phyloP scores from a whole-genome alignment of 92 coral and sea anemone genomes.

The Heteractis magnifica region DNA sequence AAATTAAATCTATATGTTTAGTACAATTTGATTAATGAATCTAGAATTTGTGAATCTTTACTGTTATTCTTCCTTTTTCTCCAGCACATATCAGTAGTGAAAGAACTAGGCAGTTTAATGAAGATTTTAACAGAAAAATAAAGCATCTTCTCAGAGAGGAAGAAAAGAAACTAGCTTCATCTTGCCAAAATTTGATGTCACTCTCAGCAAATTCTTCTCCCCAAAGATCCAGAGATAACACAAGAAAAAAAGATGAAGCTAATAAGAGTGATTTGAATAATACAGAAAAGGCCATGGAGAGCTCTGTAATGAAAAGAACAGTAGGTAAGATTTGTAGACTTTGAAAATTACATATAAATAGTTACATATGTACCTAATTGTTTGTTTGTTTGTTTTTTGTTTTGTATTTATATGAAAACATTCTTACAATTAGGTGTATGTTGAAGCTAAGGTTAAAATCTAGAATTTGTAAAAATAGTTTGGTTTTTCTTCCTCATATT shows the following conservation, averaged over 20 bases:
- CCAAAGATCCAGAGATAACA: neutral
- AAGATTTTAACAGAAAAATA: conserved; percentile 15
- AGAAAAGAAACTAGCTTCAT: neutral
- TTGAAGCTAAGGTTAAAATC: too few species aligned
- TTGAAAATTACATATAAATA: neutral
- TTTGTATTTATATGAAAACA: too few species aligned
- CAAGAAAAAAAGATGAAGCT: conserved; percentile 7
- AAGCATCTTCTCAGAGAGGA: conserved; percentile 7
- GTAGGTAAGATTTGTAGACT: neutral
- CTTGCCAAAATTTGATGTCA: conserved; percentile 5
- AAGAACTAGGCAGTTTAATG: conserved; percentile 15
- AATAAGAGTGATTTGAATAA: neutral
- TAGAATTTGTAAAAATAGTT: neutral
- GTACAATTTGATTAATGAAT: neutral
- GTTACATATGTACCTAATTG: too few species aligned
- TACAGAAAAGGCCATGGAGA: neutral
- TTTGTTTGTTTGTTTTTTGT: too few species aligned
- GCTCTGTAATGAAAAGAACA: neutral
- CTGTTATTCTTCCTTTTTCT: neutral
- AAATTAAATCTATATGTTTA: neutral
- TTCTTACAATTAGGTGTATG: too few species aligned
- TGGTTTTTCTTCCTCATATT: neutral
- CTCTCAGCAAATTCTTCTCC: neutral
- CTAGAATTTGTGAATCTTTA: neutral
- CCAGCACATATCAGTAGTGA: neutral